Evolutionary conservation across 2,888 invertebrate genomes (phyloP).

Genomic region (Chymomyza amoena): DNA sequence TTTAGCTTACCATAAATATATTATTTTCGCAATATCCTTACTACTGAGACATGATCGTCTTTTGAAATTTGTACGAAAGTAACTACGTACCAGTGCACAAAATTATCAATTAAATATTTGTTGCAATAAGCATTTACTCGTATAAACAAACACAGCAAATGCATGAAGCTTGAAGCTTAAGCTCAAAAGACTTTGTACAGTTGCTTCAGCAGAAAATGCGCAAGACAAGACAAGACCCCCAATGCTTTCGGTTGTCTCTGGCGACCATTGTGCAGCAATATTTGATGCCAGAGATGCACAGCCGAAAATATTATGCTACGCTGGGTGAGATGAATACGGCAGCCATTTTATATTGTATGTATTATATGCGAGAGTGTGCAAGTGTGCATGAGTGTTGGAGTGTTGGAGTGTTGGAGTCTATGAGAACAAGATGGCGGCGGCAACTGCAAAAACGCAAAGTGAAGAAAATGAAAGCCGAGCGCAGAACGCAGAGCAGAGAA

Average conservation of each 20-base stretch:
- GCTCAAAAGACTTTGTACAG: neutral
- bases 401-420: constrained; percentile 1
- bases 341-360: neutral
- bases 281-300: neutral
- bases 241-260: neutral
- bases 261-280: neutral
- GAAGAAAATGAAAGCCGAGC: constrained; percentile 45
- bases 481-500: neutral
- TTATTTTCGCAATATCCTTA: too few relatives aligned
- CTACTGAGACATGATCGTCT: too few relatives aligned
- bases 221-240: neutral
- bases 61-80: too few relatives aligned
- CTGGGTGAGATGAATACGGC: neutral
- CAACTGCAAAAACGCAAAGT: constrained; percentile 25
- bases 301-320: neutral
- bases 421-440: constrained; percentile 22
- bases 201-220: neutral
- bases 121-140: neutral
- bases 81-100: neutral
- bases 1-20: neutral
- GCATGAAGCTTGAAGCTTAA: neutral
- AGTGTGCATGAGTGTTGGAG: constrained; percentile 11
- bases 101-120: neutral
- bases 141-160: neutral
- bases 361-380: neutral